These are phyloP conservation scores for Cosmia trapezina DNA, from an alignment of 2,888 invertebrate species.

Conservation along the genomic window DNA sequence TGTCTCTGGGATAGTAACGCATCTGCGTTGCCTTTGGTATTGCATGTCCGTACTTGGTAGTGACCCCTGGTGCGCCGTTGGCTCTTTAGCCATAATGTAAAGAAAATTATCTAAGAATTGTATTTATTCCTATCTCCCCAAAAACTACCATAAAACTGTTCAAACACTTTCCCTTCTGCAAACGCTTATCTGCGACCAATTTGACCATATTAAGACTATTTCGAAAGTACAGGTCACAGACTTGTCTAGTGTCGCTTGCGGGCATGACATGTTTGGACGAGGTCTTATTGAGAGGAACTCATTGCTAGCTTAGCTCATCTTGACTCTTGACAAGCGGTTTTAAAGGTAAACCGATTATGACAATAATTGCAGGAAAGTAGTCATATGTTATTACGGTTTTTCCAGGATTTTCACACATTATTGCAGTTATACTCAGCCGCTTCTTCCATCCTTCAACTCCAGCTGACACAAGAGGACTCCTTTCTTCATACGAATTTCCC, in stretches of 20 bases:
- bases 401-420: background rate
- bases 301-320: conserved; percentile 32
- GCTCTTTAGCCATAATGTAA: too few species aligned
- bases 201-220: conserved; percentile 56
- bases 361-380: background rate
- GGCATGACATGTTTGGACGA: conserved; percentile 39
- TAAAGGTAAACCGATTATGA: background rate
- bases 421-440: background rate
- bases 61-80: too few species aligned
- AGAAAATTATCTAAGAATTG: too few species aligned
- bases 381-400: background rate
- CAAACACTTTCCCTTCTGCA: conserved; percentile 48
- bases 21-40: too few species aligned
- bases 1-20: too few species aligned
- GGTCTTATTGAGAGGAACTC: conserved; percentile 2
- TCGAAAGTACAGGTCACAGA: conserved; percentile 57
- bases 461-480: background rate
- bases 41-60: too few species aligned
- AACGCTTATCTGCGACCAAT: conserved; percentile 51
- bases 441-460: background rate
- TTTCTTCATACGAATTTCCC: background rate
- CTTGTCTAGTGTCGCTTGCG: conserved; percentile 56
- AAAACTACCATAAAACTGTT: conserved; percentile 25
- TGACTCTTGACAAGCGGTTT: background rate
- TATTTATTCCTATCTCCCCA: background rate